phyloP scores from a whole-genome alignment of 2,888 invertebrate genomes.

The Drosophila anomalipes region DNA sequence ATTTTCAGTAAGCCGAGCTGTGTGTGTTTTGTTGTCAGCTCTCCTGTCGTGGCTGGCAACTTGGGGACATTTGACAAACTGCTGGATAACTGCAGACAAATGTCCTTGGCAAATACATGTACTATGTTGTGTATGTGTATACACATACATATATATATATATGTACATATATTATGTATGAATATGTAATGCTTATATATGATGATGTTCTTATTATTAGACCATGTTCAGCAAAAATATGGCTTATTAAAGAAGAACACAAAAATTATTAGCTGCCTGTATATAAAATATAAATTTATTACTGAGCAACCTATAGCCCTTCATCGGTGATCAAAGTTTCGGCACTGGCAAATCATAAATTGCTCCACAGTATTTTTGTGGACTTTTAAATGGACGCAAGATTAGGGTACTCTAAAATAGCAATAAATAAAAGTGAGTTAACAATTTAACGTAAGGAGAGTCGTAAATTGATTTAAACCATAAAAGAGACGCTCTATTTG shows the following conservation, averaged over 20 bases:
- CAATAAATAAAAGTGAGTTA: conserved; percentile 6
- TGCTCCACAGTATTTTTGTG: not conserved
- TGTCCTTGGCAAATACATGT: conserved; percentile 26
- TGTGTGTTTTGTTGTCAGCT: conserved; percentile 26
- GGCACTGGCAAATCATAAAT: not conserved
- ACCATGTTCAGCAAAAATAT: conserved; percentile 30
- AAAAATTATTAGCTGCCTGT: not conserved
- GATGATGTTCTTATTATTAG: conserved; percentile 15
- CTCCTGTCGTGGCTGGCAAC: conserved; percentile 42
- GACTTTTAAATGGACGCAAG: not conserved
- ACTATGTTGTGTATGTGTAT: not conserved
- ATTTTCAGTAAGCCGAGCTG: conserved; percentile 39
- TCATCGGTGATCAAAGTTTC: not conserved
- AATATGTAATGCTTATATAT: conserved; percentile 23
- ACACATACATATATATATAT: not conserved
- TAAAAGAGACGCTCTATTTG: not conserved
- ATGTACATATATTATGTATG: not conserved
- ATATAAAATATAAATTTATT: not conserved
- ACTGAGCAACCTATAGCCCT: not conserved
- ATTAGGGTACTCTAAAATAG: not conserved
- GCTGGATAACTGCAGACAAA: conserved; percentile 40
- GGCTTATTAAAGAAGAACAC: conserved; percentile 11
- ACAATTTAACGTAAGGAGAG: not conserved
- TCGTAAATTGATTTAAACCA: not conserved
- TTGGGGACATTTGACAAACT: conserved; percentile 65